Percentiles rank a stretch among this genome's conserved stretches.
phyloP scores from a whole-genome alignment of 2,888 invertebrate species.

The Anodontia alba region DNA sequence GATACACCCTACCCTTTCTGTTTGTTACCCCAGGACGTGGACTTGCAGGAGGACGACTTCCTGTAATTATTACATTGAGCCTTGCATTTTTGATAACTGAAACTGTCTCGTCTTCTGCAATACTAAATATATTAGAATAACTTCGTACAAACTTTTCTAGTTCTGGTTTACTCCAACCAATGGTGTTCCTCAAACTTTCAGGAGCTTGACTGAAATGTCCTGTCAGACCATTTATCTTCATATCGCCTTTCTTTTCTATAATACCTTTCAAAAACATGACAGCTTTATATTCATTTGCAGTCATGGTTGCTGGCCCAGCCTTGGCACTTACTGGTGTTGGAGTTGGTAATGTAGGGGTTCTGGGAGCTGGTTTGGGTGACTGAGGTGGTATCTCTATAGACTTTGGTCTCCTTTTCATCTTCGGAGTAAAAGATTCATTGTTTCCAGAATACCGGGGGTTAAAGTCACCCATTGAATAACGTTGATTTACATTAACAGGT shows the following conservation, averaged over 20 bases:
- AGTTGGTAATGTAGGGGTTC: slow-evolving; percentile 59
- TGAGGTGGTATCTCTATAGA: slow-evolving; percentile 73
- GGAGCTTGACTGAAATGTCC: slow-evolving; percentile 82
- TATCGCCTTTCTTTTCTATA: slow-evolving; percentile 82
- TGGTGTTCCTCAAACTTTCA: slow-evolving; percentile 83
- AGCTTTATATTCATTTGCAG: slow-evolving; percentile 85
- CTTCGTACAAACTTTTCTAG: slow-evolving; percentile 82
- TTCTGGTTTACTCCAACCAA: slow-evolving; percentile 84
- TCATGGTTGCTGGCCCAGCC: slow-evolving; percentile 83
- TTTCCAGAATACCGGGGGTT: slow-evolving; percentile 44
- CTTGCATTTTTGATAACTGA: slow-evolving; percentile 83
- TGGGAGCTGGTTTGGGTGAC: slow-evolving; percentile 64
- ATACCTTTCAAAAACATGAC: slow-evolving; percentile 84
- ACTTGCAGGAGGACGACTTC: slow-evolving; percentile 79
- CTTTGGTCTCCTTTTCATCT: slow-evolving; percentile 75
- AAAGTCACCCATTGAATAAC: slow-evolving; percentile 45
- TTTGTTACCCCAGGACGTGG: slow-evolving; percentile 77
- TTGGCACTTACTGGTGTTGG: slow-evolving; percentile 64
- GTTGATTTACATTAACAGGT: slow-evolving; percentile 31
- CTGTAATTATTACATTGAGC: slow-evolving; percentile 84
- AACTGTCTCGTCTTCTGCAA: slow-evolving; percentile 81
- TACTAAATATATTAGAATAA: slow-evolving; percentile 82
- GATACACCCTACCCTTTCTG: slow-evolving; percentile 84
- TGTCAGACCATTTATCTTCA: slow-evolving; percentile 80
- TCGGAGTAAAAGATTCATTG: slow-evolving; percentile 64